Evolutionary conservation across 2,888 invertebrate species (phyloP).

Genomic region (Ctenicera cuprea): DNA sequence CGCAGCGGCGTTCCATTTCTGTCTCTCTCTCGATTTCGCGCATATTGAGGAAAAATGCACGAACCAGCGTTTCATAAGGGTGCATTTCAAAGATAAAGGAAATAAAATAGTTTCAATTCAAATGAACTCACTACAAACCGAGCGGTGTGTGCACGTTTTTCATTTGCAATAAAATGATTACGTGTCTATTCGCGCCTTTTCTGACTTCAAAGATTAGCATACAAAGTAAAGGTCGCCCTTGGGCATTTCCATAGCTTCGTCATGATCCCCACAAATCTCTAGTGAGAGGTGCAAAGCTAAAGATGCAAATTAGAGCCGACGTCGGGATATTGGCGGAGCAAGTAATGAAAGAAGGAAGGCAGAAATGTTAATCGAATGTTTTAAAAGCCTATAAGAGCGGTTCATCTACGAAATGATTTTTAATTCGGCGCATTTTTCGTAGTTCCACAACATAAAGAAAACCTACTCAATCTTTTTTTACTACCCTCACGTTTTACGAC

Average conservation of each 20-base stretch:
- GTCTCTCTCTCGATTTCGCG: slow-evolving; percentile 4
- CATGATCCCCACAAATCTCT: slow-evolving; percentile 51
- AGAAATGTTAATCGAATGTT: slow-evolving; percentile 37
- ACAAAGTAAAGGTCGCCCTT: slow-evolving; percentile 60
- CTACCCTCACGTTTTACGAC: slow-evolving; percentile 23
- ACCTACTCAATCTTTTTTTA: slow-evolving; percentile 21
- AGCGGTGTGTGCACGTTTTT: slow-evolving; percentile 59
- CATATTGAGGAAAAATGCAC: slow-evolving; percentile 22
- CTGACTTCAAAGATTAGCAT: slow-evolving; percentile 57
- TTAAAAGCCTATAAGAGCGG: slow-evolving; percentile 1
- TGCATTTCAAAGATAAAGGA: slow-evolving; percentile 42
- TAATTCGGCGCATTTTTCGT: slow-evolving; percentile 17
- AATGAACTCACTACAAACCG: slow-evolving; percentile 49
- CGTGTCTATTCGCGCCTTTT: slow-evolving; percentile 57
- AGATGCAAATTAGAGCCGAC: slow-evolving; percentile 55
- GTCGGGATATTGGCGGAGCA: slow-evolving; percentile 44
- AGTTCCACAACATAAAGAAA: slow-evolving; percentile 10
- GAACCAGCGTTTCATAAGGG: slow-evolving; percentile 37
- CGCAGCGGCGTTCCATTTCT: background rate
- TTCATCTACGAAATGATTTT: slow-evolving; percentile 26
- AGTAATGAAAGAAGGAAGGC: slow-evolving; percentile 36
- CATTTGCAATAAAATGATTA: slow-evolving; percentile 65
- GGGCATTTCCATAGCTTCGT: slow-evolving; percentile 58
- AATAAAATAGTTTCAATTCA: slow-evolving; percentile 50
- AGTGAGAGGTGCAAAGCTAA: slow-evolving; percentile 54